Percentiles rank a stretch among this genome's conserved stretches.
These are phyloP conservation scores for Ginglymostoma cirratum DNA, from an alignment of 2,113 vertebrate species.

Conservation along the genomic window DNA sequence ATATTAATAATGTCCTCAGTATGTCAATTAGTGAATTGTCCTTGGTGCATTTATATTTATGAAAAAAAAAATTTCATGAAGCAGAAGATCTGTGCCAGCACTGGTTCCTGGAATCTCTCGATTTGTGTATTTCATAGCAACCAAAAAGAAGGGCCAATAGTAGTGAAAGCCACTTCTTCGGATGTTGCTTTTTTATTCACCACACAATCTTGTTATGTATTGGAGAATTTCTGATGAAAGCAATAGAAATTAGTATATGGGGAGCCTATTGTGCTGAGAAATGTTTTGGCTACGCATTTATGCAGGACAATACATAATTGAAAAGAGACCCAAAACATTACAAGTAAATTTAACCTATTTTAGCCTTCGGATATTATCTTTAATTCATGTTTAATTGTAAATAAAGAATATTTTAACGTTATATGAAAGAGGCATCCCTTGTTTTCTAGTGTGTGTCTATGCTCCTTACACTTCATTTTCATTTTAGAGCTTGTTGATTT, in stretches of 20 bases:
- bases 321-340: neutral
- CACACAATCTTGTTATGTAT: neutral
- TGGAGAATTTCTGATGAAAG: neutral
- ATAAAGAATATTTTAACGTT: neutral
- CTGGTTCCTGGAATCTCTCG: neutral
- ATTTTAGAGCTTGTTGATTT: neutral
- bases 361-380: neutral
- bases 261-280: neutral
- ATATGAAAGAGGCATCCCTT: neutral
- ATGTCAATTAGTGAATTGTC: neutral
- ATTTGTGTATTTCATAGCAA: neutral
- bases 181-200: neutral
- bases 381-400: neutral
- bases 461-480: neutral
- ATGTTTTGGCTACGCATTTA: neutral
- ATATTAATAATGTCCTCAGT: neutral
- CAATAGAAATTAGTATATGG: neutral
- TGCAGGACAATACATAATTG: neutral
- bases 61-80: neutral
- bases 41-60: neutral
- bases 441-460: neutral
- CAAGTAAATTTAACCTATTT: neutral
- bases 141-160: neutral
- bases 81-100: neutral
- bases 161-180: neutral